These are phyloP conservation scores for Trinorchestia longiramus DNA, from an alignment of 1,140 invertebrate genomes.

Conservation along the genomic window DNA sequence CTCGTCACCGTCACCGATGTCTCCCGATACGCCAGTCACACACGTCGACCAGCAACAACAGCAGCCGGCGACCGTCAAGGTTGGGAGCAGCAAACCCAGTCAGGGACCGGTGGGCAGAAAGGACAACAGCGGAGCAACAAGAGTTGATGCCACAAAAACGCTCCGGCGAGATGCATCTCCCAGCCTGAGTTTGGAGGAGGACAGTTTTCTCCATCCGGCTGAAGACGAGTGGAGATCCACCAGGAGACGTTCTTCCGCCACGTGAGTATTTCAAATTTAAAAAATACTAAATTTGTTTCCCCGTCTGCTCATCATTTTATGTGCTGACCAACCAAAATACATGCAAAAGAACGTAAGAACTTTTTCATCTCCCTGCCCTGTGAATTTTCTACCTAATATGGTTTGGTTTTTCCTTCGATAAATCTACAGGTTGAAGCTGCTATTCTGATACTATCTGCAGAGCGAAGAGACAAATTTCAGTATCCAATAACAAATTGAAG, in stretches of 20 bases:
- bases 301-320: neutral
- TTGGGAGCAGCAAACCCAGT: conserved; percentile 1
- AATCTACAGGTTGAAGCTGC: neutral
- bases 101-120: neutral
- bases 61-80: neutral
- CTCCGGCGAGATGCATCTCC: conserved; percentile 52
- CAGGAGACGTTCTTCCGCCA: conserved; percentile 62
- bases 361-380: neutral
- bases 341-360: neutral
- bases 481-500: neutral
- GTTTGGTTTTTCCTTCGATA: neutral
- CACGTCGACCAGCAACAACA: neutral
- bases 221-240: conserved; percentile 64
- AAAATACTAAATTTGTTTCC: neutral
- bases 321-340: neutral
- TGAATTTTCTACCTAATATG: neutral
- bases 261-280: conserved; percentile 58
- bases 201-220: conserved; percentile 62
- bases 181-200: conserved; percentile 62
- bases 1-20: conserved; percentile 59
- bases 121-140: neutral
- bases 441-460: neutral
- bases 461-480: neutral
- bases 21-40: conserved; percentile 55
- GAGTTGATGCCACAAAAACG: neutral